Evolutionary conservation across 2,888 invertebrate species (phyloP).

Genomic region (Ecdyonurus torrentis): DNA sequence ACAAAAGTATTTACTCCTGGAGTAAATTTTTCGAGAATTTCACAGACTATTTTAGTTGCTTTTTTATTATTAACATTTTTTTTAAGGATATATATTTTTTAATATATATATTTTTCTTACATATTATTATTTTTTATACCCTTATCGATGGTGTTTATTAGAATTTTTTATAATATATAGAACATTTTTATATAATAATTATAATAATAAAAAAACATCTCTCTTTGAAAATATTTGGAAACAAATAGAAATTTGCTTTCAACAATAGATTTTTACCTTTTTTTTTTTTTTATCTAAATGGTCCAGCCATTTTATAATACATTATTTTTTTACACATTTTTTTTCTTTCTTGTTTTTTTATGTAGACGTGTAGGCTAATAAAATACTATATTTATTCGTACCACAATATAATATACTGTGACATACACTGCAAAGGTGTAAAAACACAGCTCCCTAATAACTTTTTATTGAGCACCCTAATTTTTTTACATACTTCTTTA

Average conservation of each 20-base stretch:
- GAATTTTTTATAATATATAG: conserved; percentile 3
- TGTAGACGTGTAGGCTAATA: conserved; percentile 9
- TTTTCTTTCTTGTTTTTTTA: conserved; percentile 8
- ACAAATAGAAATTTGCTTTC: conserved; percentile 9
- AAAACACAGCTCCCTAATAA: conserved; percentile 15
- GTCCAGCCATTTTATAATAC: conserved; percentile 9
- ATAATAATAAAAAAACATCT: conserved; percentile 7
- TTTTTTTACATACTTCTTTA: conserved; percentile 12
- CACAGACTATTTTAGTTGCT: neutral
- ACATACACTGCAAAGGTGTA: conserved; percentile 11
- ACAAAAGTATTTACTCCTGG: neutral
- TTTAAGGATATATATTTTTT: no score
- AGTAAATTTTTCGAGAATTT: neutral
- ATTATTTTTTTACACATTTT: conserved; percentile 7
- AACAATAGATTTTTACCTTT: conserved; percentile 5
- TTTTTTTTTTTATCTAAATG: conserved; percentile 4
- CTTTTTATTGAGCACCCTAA: conserved; percentile 16
- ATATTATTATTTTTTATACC: conserved; percentile 5
- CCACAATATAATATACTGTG: conserved; percentile 9
- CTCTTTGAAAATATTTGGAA: conserved; percentile 9
- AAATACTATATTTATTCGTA: conserved; percentile 9
- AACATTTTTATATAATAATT: conserved; percentile 6
- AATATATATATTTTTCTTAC: conserved; percentile 3
- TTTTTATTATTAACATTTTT: no score
- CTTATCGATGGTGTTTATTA: neutral